Percentiles rank a stretch among this genome's conserved stretches.
Conservation (phyloP, 2,888 invertebrate genomes). For the Aphidius colemani region DNA sequence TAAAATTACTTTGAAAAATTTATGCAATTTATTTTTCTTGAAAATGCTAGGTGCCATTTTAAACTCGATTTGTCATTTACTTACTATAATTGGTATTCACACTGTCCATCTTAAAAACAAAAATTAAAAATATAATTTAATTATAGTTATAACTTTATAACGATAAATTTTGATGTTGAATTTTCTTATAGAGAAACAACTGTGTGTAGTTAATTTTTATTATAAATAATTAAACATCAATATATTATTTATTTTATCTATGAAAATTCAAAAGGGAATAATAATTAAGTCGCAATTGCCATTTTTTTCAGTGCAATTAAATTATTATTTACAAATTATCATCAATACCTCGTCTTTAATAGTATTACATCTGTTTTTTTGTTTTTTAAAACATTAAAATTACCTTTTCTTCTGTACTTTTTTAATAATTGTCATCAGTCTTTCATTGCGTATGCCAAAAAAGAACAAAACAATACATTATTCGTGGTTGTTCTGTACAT, state of each 20-base stretch:
- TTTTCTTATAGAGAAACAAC: no score
- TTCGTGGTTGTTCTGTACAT: conserved; percentile 26
- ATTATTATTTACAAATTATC: conserved; percentile 58
- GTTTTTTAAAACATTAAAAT: conserved; percentile 33
- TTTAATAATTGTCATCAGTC: conserved; percentile 57
- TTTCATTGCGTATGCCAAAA: conserved; percentile 57
- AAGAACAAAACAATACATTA: conserved; percentile 30
- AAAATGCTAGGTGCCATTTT: no score
- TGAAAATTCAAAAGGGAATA: conserved; percentile 37
- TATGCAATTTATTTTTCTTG: no score
- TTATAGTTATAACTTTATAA: no score
- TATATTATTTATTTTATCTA: conserved; percentile 33
- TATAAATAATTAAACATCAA: conserved; percentile 48
- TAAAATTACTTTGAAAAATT: no score
- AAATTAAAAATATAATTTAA: conserved; percentile 29
- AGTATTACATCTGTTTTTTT: conserved; percentile 55
- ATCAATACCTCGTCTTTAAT: conserved; percentile 42
- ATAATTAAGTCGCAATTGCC: conserved; percentile 58
- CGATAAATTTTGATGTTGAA: no score
- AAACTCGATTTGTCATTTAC: no score
- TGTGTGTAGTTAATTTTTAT: conserved; percentile 49
- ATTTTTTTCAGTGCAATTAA: conserved; percentile 50
- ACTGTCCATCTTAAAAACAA: no score
- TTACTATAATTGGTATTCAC: no score
- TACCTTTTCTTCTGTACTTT: conserved; percentile 55